phyloP scores from a whole-genome alignment of 35 echinoderm and acorn worm species.

The Strongylocentrotus purpuratus region DNA sequence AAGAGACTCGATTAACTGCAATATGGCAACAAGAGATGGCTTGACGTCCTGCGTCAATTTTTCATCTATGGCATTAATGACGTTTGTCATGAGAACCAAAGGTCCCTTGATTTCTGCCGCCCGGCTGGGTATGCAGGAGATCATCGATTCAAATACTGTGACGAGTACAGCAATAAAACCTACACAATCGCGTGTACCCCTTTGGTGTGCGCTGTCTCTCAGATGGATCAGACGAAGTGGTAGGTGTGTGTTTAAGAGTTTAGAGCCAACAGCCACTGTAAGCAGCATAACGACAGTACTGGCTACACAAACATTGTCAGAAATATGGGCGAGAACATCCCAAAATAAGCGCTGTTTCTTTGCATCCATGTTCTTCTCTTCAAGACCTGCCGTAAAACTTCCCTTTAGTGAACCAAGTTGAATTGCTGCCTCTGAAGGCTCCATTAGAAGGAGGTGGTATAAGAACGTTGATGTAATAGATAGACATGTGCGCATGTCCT shows the following conservation, averaged over 20 bases:
- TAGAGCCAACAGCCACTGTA: conserved; percentile 46
- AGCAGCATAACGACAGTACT: conserved; percentile 58
- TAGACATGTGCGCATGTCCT: neutral
- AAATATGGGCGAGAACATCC: conserved; percentile 49
- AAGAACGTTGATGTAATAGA: neutral
- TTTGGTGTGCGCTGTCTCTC: neutral
- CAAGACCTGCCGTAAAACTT: conserved; percentile 54
- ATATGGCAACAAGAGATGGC: neutral
- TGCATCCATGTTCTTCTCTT: conserved; percentile 49
- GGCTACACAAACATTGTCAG: conserved; percentile 39
- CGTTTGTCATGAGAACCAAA: conserved; percentile 42
- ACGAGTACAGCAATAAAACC: conserved; percentile 9
- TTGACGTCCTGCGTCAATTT: neutral
- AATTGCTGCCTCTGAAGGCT: conserved; percentile 50
- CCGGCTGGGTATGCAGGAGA: conserved; percentile 26
- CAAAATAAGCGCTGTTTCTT: conserved; percentile 54
- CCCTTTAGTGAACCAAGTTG: conserved; percentile 42
- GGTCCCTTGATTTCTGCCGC: conserved; percentile 33
- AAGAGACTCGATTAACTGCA: neutral
- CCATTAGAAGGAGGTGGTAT: conserved; percentile 39
- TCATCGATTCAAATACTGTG: conserved; percentile 36
- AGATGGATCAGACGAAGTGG: conserved; percentile 13
- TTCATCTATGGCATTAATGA: neutral
- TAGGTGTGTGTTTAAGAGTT: conserved; percentile 60
- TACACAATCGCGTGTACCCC: neutral